A percentile compares a stretch with the other conserved stretches of the same genome.
phyloP scores from a whole-genome alignment of 2,888 invertebrate species.

The Macaria liturata region DNA sequence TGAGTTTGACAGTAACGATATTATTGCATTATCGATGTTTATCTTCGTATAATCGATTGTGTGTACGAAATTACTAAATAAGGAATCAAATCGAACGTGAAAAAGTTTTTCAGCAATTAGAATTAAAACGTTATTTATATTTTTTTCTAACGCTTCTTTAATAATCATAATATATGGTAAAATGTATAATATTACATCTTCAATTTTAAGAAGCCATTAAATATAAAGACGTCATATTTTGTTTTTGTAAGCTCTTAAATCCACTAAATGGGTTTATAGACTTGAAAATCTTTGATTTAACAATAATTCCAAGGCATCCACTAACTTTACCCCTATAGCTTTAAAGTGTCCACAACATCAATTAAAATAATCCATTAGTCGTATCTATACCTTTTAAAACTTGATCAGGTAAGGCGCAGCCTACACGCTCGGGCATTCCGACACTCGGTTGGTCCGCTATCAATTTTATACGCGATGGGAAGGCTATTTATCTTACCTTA shows the following conservation, averaged over 20 bases:
- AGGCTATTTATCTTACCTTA: constrained; percentile 80
- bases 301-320: constrained; percentile 29
- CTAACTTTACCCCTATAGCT: constrained; percentile 11
- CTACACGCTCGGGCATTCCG: constrained; percentile 67
- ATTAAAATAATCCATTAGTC: constrained; percentile 57
- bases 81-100: too few species aligned
- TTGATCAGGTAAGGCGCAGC: constrained; percentile 55
- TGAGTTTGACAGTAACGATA: constrained; percentile 5
- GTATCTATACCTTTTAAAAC: constrained; percentile 53
- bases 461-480: constrained; percentile 80
- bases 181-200: background rate
- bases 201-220: constrained; percentile 4
- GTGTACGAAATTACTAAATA: too few species aligned
- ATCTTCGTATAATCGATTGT: too few species aligned
- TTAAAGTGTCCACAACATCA: constrained; percentile 43
- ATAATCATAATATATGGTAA: too few species aligned
- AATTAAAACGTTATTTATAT: too few species aligned
- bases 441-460: constrained; percentile 71
- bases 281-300: constrained; percentile 7
- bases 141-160: too few species aligned
- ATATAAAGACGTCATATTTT: constrained; percentile 14
- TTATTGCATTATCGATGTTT: constrained; percentile 4
- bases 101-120: too few species aligned
- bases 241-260: constrained; percentile 8
- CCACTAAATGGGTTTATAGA: constrained; percentile 2